phyloP scores from a whole-genome alignment of 1,140 invertebrate species.

The Gonatopus flavifemur region DNA sequence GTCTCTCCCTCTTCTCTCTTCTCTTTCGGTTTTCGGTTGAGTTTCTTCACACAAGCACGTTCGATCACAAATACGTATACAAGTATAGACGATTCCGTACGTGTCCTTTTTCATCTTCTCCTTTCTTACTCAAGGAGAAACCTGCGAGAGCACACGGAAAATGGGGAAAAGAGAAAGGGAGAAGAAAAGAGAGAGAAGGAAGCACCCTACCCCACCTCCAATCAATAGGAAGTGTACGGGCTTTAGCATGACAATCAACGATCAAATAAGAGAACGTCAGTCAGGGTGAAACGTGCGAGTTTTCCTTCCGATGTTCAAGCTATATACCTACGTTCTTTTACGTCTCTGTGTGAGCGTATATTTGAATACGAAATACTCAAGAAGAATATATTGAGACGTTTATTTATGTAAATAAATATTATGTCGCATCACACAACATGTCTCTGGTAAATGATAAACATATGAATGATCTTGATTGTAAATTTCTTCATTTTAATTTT shows the following conservation, averaged over 20 bases:
- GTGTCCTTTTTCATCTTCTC: no score
- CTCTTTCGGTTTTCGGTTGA: constrained; percentile 4
- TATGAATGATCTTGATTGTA: no score
- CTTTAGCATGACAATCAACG: constrained; percentile 46
- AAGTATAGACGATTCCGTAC: constrained; percentile 1
- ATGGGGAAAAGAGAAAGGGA: constrained; percentile 5
- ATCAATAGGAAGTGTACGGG: constrained; percentile 49
- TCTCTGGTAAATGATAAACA: no score
- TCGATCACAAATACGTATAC: constrained; percentile 3
- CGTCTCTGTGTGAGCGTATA: neutral
- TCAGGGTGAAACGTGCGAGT: constrained; percentile 15
- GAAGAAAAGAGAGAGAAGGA: constrained; percentile 10
- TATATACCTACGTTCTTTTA: constrained; percentile 15
- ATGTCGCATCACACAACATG: no score
- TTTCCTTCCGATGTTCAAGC: no score
- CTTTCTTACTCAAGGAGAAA: neutral
- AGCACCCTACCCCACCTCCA: constrained; percentile 31
- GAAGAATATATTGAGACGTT: no score
- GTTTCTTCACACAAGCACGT: constrained; percentile 8
- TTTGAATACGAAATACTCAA: no score
- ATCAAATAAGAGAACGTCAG: constrained; percentile 40
- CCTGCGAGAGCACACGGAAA: constrained; percentile 9
- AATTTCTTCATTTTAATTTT: no score
- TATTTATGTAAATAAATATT: no score
- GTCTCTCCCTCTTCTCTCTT: constrained; percentile 15